phyloP scores from a whole-genome alignment of 2,797 vertebrate species.

The Ambastaia sidthimunki region DNA sequence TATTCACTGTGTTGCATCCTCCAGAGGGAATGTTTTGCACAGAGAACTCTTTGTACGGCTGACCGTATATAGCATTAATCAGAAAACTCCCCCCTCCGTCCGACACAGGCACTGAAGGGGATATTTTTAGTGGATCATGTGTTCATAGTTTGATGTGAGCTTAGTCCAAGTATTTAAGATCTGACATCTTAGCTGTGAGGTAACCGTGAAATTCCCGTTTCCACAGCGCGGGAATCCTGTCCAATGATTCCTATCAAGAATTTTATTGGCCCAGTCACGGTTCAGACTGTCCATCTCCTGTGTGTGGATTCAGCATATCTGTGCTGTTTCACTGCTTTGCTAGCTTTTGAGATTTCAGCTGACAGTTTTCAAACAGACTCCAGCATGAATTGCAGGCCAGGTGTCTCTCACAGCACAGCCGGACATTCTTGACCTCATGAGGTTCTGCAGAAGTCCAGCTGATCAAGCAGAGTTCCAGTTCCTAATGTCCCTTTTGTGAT shows the following conservation, averaged over 20 bases:
- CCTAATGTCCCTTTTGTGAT: no score
- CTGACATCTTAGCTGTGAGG: constrained; percentile 27
- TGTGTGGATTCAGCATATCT: not conserved
- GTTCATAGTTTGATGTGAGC: constrained; percentile 40
- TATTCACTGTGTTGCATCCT: constrained; percentile 39
- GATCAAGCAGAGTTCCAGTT: not conserved
- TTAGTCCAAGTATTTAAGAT: constrained; percentile 31
- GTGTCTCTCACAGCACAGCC: constrained; percentile 31
- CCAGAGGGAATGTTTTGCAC: constrained; percentile 14
- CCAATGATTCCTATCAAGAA: no score
- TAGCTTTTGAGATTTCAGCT: not conserved
- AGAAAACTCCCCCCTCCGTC: constrained; percentile 32
- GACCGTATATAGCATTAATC: constrained; percentile 50
- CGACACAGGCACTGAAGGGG: constrained; percentile 31
- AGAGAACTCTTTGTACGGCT: constrained; percentile 51
- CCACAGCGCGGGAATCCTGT: no score
- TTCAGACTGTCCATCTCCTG: not conserved
- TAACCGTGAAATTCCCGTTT: not conserved
- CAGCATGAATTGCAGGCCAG: constrained; percentile 19
- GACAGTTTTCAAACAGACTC: constrained; percentile 4
- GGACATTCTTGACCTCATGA: constrained; percentile 41
- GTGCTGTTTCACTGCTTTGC: no score
- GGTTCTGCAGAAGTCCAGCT: constrained; percentile 4
- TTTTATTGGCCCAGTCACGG: no score
- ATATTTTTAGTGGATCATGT: constrained; percentile 57